Evolutionary conservation across 2,888 invertebrate species (phyloP).

Genomic region (Calliphora vomitoria): DNA sequence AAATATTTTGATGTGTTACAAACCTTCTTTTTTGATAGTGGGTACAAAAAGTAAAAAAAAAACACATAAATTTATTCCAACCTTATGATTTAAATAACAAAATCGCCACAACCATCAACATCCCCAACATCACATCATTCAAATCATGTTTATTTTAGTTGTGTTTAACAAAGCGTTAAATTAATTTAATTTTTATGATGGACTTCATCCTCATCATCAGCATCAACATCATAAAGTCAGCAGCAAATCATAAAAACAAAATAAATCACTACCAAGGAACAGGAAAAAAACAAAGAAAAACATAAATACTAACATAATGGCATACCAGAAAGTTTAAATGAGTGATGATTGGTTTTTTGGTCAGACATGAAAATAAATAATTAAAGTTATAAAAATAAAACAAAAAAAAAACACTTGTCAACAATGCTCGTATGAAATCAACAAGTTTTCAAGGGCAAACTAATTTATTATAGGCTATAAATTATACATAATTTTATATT

Average conservation of each 20-base stretch:
- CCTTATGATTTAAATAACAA: neutral
- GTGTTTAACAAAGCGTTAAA: constrained; percentile 64
- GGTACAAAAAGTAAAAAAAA: no score
- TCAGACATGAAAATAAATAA: neutral
- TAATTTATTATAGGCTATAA: neutral
- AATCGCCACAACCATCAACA: neutral
- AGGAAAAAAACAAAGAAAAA: neutral
- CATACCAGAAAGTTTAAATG: neutral
- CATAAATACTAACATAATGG: neutral
- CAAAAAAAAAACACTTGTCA: neutral
- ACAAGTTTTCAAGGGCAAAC: constrained; percentile 36
- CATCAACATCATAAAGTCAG: constrained; percentile 3
- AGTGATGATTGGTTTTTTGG: neutral
- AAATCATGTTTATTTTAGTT: constrained; percentile 37
- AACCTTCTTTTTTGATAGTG: no score
- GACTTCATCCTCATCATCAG: constrained; percentile 9
- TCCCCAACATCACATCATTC: neutral
- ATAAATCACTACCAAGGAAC: neutral
- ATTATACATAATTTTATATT: neutral
- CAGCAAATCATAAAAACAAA: constrained; percentile 15
- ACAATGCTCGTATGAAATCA: constrained; percentile 1
- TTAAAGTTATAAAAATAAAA: neutral
- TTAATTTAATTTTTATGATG: constrained; percentile 64
- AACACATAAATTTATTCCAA: no score
- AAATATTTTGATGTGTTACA: no score